Evolutionary conservation across 2,888 invertebrate species (phyloP).

Genomic region (Hydriomena furcata): DNA sequence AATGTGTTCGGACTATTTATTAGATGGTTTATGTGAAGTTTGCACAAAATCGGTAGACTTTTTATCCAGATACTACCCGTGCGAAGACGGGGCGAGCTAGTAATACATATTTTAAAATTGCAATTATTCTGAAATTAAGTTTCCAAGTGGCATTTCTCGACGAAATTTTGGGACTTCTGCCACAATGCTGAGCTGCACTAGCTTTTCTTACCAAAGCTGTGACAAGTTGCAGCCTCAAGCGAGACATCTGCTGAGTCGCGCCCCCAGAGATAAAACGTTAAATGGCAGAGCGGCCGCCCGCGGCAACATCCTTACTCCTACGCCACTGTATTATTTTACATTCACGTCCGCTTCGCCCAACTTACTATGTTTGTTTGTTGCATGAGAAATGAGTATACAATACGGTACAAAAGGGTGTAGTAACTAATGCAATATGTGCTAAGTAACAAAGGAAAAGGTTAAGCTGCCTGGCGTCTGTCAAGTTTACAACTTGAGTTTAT

Average conservation of each 20-base stretch:
- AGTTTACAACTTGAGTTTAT: too few relatives aligned
- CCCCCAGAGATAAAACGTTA: constrained; percentile 21
- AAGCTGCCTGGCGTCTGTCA: too few relatives aligned
- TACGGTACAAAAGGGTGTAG: neutral
- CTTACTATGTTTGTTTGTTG: constrained; percentile 14
- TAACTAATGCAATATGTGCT: too few relatives aligned
- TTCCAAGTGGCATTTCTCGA: too few relatives aligned
- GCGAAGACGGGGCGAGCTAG: too few relatives aligned
- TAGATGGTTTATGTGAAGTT: too few relatives aligned
- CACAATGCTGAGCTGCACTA: neutral
- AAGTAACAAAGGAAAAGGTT: neutral
- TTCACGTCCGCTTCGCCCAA: constrained; percentile 11
- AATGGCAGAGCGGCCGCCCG: constrained; percentile 15
- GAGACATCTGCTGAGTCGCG: constrained; percentile 16
- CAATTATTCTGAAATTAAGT: too few relatives aligned
- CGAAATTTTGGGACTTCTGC: too few relatives aligned
- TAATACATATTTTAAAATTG: too few relatives aligned
- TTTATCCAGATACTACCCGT: too few relatives aligned
- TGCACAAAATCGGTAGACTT: too few relatives aligned
- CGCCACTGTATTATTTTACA: constrained; percentile 14
- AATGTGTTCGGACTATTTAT: too few relatives aligned
- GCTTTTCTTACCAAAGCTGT: neutral
- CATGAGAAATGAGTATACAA: constrained; percentile 10
- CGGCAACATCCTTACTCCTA: constrained; percentile 19
- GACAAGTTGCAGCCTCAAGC: constrained; percentile 14